A percentile compares a stretch with the other conserved stretches of the same genome.
phyloP scores from a whole-genome alignment of 30 jellyfish, hydroid and myxozoan genomes.

The Chironex yamaguchii region DNA sequence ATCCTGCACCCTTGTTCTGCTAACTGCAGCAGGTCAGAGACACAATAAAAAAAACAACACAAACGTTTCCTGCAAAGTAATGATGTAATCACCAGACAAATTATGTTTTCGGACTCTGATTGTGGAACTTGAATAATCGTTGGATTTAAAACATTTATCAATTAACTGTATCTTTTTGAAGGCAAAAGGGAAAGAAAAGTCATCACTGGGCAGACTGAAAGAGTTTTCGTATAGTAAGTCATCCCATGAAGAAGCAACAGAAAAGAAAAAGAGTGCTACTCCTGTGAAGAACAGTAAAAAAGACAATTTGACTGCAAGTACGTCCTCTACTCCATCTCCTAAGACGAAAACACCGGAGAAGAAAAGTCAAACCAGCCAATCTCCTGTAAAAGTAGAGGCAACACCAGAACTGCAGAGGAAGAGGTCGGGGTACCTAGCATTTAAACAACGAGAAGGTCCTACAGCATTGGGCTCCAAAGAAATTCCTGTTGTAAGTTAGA shows the following conservation, averaged over 20 bases:
- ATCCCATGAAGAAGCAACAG: neutral
- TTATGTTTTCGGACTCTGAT: no score
- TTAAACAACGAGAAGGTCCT: slow-evolving; percentile 90
- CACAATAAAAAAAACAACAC: no score
- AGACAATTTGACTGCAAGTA: neutral
- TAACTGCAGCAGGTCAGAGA: no score
- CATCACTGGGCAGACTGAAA: neutral
- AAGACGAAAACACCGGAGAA: neutral
- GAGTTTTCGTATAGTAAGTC: neutral
- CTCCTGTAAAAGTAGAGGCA: neutral
- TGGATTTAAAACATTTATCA: no score
- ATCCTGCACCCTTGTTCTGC: no score
- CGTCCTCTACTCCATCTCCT: neutral
- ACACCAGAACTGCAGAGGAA: slow-evolving; percentile 56
- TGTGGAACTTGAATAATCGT: no score
- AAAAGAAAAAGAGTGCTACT: neutral
- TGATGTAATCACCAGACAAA: no score
- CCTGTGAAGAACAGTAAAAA: neutral
- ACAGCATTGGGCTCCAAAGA: slow-evolving; percentile 92
- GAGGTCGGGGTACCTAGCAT: slow-evolving; percentile 69
- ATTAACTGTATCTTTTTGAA: no score
- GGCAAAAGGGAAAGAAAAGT: neutral
- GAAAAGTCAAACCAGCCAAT: neutral
- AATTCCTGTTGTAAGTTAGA: slow-evolving; percentile 78
- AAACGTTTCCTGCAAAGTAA: no score